These are phyloP conservation scores for Heterotis niloticus DNA, from an alignment of 2,113 vertebrate species.

Conservation along the genomic window DNA sequence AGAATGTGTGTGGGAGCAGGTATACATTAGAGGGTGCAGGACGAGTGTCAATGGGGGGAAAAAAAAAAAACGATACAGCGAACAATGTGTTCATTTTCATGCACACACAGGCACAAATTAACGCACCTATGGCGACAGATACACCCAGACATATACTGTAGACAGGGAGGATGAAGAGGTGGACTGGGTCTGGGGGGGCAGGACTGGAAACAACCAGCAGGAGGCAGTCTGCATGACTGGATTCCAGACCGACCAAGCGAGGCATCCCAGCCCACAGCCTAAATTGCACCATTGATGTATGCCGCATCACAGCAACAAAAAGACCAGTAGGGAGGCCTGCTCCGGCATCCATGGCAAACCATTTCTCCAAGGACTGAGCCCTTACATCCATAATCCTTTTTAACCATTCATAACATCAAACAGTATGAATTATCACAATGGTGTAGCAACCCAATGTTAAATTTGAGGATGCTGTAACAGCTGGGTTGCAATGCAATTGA, in stretches of 20 bases:
- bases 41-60: neutral
- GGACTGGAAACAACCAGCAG: constrained; percentile 20
- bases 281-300: constrained; percentile 32
- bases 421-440: too few species aligned
- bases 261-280: constrained; percentile 11
- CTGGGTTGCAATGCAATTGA: too few species aligned
- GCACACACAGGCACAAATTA: neutral
- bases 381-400: too few species aligned
- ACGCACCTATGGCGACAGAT: neutral
- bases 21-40: constrained; percentile 18
- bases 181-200: constrained; percentile 11
- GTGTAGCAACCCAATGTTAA: too few species aligned
- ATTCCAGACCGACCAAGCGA: constrained; percentile 30
- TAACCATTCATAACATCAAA: too few species aligned
- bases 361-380: too few species aligned
- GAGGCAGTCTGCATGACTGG: constrained; percentile 34
- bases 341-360: neutral
- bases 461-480: too few species aligned
- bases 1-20: constrained; percentile 26
- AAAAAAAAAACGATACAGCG: too few species aligned
- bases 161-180: too few species aligned
- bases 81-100: too few species aligned
- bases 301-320: constrained; percentile 2
- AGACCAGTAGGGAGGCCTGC: neutral
- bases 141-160: neutral